Percentiles rank a stretch among this genome's conserved stretches.
These are phyloP conservation scores for Chloroclysta siterata DNA, from an alignment of 2,888 invertebrate genomes.

Conservation along the genomic window DNA sequence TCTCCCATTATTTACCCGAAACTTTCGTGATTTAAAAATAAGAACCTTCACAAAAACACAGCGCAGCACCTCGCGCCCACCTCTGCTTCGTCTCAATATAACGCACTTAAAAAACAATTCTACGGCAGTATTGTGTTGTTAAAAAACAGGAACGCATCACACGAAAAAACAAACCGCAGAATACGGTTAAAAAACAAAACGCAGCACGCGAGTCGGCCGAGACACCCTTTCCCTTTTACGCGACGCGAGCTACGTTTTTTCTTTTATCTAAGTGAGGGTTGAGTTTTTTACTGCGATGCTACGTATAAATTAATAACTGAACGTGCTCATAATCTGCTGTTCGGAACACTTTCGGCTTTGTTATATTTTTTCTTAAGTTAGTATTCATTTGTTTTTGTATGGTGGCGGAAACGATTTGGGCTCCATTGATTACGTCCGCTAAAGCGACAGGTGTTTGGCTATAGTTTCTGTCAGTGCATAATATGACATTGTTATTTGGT, in stretches of 20 bases:
- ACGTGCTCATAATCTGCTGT: constrained; percentile 83
- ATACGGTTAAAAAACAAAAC: constrained; percentile 80
- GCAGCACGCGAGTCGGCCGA: constrained; percentile 80
- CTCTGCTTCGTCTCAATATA: constrained; percentile 74
- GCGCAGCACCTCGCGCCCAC: constrained; percentile 69
- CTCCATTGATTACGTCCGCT: constrained; percentile 74
- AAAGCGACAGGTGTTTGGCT: constrained; percentile 70
- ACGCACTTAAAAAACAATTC: constrained; percentile 79
- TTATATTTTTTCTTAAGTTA: constrained; percentile 65
- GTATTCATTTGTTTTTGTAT: constrained; percentile 81
- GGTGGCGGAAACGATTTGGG: constrained; percentile 71
- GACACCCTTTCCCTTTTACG: constrained; percentile 84
- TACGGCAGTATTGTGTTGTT: constrained; percentile 81
- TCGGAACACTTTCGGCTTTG: constrained; percentile 83
- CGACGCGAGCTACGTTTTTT: constrained; percentile 80
- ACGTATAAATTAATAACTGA: constrained; percentile 85
- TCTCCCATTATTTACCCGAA: constrained; percentile 72
- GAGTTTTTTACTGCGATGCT: constrained; percentile 78
- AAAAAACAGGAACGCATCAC: constrained; percentile 81
- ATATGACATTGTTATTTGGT: background rate
- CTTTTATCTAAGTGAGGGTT: constrained; percentile 77
- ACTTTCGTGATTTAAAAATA: constrained; percentile 78
- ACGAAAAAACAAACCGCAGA: constrained; percentile 83
- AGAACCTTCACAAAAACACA: constrained; percentile 70
- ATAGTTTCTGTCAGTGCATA: constrained; percentile 35